Evolutionary conservation across 2,888 invertebrate genomes (phyloP).

Genomic region (Dione juno): DNA sequence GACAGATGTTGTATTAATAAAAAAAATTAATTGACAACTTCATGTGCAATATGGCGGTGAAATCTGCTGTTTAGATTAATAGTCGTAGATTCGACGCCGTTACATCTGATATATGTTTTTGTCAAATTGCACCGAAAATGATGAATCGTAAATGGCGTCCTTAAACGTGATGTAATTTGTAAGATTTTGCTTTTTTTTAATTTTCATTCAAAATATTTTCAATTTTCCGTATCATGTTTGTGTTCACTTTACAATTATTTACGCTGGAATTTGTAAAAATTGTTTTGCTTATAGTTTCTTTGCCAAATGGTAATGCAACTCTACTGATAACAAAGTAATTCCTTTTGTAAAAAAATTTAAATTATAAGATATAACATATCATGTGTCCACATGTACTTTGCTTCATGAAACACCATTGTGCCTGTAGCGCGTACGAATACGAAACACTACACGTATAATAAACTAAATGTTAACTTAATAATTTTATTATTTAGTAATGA

Average conservation of each 20-base stretch:
- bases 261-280: not conserved
- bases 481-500: not conserved
- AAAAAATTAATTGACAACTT: conserved; percentile 6
- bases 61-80: conserved; percentile 2
- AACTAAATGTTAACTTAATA: not conserved
- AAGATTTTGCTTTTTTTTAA: conserved; percentile 7
- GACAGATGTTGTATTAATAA: conserved; percentile 7
- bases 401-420: conserved; percentile 25
- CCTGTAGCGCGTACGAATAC: conserved; percentile 23
- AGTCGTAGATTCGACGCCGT: not conserved
- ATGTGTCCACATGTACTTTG: conserved; percentile 1
- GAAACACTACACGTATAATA: not conserved
- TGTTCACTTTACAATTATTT: not conserved
- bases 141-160: conserved; percentile 24
- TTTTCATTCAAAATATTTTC: not conserved
- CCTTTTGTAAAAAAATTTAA: not conserved
- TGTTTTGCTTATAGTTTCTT: not conserved
- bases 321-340: not conserved
- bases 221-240: not conserved
- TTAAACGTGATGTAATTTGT: conserved; percentile 16
- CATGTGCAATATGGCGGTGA: conserved; percentile 24
- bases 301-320: not conserved
- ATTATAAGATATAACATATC: not conserved
- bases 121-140: conserved; percentile 28
- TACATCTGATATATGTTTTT: not conserved